phyloP scores from a whole-genome alignment of 2,888 invertebrate species.

The Pyrocoelia pectoralis region DNA sequence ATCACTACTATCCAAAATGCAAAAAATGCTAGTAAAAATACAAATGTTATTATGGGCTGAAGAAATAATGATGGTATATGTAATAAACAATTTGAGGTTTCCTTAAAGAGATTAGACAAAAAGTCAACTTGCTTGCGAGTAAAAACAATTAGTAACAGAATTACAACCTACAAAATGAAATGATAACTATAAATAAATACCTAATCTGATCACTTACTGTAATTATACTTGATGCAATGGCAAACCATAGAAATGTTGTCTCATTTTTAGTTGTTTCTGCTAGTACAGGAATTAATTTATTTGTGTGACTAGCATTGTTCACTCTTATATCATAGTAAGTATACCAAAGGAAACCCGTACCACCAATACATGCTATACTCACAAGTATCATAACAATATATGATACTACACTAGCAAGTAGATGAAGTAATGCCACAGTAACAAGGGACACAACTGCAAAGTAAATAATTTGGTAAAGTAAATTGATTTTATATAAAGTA shows the following conservation, averaged over 20 bases:
- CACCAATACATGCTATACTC: conserved; percentile 76
- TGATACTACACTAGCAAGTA: conserved; percentile 83
- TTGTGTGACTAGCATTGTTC: conserved; percentile 66
- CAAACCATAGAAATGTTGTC: conserved; percentile 82
- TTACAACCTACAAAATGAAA: conserved; percentile 67
- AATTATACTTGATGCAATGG: conserved; percentile 86
- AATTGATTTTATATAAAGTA: not conserved
- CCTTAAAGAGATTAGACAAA: conserved; percentile 84
- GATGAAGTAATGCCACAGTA: conserved; percentile 84
- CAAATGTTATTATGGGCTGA: conserved; percentile 85
- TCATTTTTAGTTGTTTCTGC: conserved; percentile 87
- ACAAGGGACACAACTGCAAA: conserved; percentile 80
- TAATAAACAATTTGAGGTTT: conserved; percentile 87
- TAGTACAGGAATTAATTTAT: conserved; percentile 61
- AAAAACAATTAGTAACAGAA: conserved; percentile 76
- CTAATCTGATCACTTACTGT: too few species aligned
- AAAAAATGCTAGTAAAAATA: conserved; percentile 79
- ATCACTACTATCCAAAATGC: conserved; percentile 88
- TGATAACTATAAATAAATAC: too few species aligned
- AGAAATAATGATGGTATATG: conserved; percentile 85
- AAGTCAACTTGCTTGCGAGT: conserved; percentile 84
- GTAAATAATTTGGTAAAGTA: conserved; percentile 30
- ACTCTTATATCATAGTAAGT: conserved; percentile 79
- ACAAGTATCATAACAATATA: conserved; percentile 91
- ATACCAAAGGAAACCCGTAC: conserved; percentile 87